These are phyloP conservation scores for Cyrtonyx montezumae DNA, from an alignment of 2,113 vertebrate genomes.

Conservation along the genomic window DNA sequence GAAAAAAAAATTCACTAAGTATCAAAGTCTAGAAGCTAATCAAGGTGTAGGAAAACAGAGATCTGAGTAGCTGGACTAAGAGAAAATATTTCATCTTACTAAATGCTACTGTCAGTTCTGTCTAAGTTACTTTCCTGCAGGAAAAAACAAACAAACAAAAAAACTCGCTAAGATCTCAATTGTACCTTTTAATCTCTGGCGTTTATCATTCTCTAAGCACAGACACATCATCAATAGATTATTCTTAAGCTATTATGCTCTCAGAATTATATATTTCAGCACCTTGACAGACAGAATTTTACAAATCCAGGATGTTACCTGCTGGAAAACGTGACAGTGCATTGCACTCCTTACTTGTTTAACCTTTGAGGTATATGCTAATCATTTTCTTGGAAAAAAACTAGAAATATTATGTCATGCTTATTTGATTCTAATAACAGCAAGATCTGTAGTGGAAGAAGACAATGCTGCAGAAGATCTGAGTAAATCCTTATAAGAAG, in stretches of 20 bases:
- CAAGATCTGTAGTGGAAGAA: neutral
- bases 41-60: neutral
- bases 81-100: neutral
- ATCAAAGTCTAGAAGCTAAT: neutral
- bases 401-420: neutral
- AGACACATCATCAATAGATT: neutral
- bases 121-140: neutral
- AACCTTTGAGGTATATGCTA: neutral
- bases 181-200: neutral
- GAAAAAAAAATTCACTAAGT: neutral
- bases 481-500: neutral
- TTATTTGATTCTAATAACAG: neutral
- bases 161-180: neutral
- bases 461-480: neutral
- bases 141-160: neutral
- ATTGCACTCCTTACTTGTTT: neutral
- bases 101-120: neutral
- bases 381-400: neutral
- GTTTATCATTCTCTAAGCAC: neutral
- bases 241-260: neutral
- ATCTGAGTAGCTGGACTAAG: neutral
- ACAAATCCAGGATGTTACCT: neutral
- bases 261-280: neutral
- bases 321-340: neutral
- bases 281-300: neutral